Conservation (phyloP, 2,888 invertebrate species). For the Microlaimidae sp. region DNA sequence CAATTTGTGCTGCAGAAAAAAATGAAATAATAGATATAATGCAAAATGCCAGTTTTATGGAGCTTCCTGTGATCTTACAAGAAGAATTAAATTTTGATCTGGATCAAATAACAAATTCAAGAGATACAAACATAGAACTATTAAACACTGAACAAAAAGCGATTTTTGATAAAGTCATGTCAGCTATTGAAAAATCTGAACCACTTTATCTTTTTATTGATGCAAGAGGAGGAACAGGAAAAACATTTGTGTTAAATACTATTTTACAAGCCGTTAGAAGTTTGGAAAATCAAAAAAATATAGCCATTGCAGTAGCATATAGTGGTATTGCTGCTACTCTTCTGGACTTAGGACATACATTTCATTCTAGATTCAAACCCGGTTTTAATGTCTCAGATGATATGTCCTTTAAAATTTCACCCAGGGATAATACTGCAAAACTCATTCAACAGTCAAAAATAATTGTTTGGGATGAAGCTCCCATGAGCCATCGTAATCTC, state of each 20-base stretch:
- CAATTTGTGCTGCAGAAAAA: too few species aligned
- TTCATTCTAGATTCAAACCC: neutral
- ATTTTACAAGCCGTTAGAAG: neutral
- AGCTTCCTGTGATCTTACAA: too few species aligned
- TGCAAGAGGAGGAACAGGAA: neutral
- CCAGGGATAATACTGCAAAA: neutral
- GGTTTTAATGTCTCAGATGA: neutral
- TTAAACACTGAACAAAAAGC: too few species aligned
- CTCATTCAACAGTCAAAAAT: constrained; percentile 12
- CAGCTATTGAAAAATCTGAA: too few species aligned
- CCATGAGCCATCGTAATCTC: constrained; percentile 15
- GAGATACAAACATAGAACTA: too few species aligned
- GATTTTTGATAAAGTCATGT: too few species aligned
- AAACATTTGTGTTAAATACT: neutral
- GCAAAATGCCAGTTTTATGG: too few species aligned
- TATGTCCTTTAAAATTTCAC: neutral
- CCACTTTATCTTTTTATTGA: too few species aligned
- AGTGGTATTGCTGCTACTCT: neutral
- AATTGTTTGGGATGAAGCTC: constrained; percentile 18
- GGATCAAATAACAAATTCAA: too few species aligned
- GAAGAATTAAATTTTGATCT: too few species aligned
- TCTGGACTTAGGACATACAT: neutral
- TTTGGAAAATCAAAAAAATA: neutral
- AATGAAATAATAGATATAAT: too few species aligned
- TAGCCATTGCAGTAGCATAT: neutral